A percentile compares a stretch with the other conserved stretches of the same genome.
phyloP scores from a whole-genome alignment of 2,113 vertebrate species.

The Mesocricetus auratus region DNA sequence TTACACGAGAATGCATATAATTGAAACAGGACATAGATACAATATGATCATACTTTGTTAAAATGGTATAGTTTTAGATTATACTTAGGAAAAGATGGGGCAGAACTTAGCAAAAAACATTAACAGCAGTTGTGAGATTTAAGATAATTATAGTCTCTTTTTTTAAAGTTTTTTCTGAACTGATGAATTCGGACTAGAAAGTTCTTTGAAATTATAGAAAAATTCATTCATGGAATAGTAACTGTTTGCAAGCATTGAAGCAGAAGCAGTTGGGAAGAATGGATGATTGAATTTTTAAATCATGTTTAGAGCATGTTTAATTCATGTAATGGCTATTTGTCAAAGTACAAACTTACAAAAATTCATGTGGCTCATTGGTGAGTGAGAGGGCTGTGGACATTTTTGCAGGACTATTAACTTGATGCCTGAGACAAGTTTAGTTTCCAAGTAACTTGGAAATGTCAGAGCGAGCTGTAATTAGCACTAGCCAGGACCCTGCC shows the following conservation, averaged over 20 bases:
- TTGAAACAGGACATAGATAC: not conserved
- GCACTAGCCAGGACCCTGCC: not conserved
- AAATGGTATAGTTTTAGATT: not conserved
- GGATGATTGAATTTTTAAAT: not conserved
- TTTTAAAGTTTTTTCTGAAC: not conserved
- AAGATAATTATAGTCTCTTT: constrained; percentile 12
- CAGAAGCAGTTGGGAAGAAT: not conserved
- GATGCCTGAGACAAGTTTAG: not conserved
- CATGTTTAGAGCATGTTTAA: not conserved
- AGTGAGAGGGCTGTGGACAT: not conserved
- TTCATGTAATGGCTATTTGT: not conserved
- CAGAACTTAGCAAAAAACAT: not conserved
- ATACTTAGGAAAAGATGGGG: not conserved
- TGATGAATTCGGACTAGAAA: constrained; percentile 11
- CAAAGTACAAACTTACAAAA: not conserved
- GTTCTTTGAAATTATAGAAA: not conserved
- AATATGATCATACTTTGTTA: not conserved
- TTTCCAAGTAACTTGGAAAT: not conserved
- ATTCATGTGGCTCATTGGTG: fast-evolving
- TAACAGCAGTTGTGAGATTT: not conserved
- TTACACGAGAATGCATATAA: not conserved
- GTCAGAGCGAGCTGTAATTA: not conserved
- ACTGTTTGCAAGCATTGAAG: not conserved
- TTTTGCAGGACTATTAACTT: not conserved
- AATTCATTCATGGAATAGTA: not conserved